Evolutionary conservation across 2,797 vertebrate species (phyloP).

Genomic region (Ctenosaura bakeri): DNA sequence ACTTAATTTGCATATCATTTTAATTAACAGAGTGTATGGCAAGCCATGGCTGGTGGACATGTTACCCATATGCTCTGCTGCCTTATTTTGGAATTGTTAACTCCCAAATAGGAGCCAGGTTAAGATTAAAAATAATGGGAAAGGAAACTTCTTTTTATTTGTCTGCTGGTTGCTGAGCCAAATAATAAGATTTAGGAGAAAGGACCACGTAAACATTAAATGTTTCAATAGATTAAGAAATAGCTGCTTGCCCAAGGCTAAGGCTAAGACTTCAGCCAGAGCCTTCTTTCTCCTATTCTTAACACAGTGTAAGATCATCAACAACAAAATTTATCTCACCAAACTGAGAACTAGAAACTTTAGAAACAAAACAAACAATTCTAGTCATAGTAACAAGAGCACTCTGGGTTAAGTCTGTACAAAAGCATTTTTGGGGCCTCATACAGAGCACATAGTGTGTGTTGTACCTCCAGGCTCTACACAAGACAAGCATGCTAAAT

Average conservation of each 20-base stretch:
- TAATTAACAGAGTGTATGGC: conserved; percentile 25
- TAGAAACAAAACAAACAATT: conserved; percentile 4
- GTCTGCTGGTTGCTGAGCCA: not conserved
- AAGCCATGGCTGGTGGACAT: conserved; percentile 15
- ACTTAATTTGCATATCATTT: conserved; percentile 23
- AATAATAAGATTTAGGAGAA: not conserved
- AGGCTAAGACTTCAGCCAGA: not conserved
- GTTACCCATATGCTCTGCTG: not conserved
- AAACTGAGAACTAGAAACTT: conserved; percentile 29
- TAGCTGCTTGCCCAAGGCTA: not conserved
- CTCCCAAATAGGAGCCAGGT: not conserved
- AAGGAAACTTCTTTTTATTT: not conserved
- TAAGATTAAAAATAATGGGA: conserved; percentile 10
- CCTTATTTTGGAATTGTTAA: conserved; percentile 20
- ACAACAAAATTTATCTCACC: not conserved
- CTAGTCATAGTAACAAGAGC: not conserved
- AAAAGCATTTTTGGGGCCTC: not conserved
- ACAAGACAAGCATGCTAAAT: conserved; percentile 9
- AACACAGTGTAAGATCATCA: not conserved
- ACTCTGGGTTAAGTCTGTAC: not conserved
- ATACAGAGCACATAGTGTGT: not conserved
- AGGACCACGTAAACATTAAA: not conserved
- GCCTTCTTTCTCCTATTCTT: not conserved
- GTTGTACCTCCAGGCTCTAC: not conserved
- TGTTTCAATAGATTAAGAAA: not conserved